Evolutionary conservation across 1,140 invertebrate genomes (phyloP), one percentile per base, ranked within the genome.

Genomic region (Dryas iulia): DNA sequence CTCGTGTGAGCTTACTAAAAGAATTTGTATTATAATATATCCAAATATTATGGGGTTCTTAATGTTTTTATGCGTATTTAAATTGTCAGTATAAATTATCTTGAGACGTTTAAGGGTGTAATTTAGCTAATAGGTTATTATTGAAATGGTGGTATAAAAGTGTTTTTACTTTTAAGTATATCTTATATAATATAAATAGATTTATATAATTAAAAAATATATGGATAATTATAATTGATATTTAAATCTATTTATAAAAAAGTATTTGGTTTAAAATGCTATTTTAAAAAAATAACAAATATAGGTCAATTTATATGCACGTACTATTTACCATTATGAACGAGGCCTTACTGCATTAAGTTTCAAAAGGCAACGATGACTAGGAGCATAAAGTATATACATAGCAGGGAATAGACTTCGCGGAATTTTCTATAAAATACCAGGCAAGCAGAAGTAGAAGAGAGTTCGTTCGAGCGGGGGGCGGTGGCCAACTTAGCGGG

Each of bases 371-470:
- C 33, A 35, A 35, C 14, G 33, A 47, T 6, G 5, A 47, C 39
- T 18, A 47, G 39, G 39, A 47, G 53, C 24, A 54, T 24, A 12
- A 54, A 25, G 24, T 54, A 54, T 18, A 54, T 25, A 8, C n/a
- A n/a, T n/a, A n/a, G n/a, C n/a, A n/a, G n/a, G n/a, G n/a, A 28
- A 53, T 57, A 68, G 66, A 73, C 66, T 39, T 73, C 25, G 66
- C n/a, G 35, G 60, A 69, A 53, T 69, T 69, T 57, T 62, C 66
- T 61, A 62, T 39, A 62, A 69, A 47, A 8, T 81, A 87, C 80
- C 74, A 79, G 81, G 79, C 68, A 56, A 71, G 69, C 78, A 87
- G 80, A 86, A 87, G 82, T 84, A 82, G 79, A 63, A 74, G 61
- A 54, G 23, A 60, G 71, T 73, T 66, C 83, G 86, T 69, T 72